Base-by-base conservation (phyloP, 1,140 invertebrate species). In the Aphis gossypii region DNA sequence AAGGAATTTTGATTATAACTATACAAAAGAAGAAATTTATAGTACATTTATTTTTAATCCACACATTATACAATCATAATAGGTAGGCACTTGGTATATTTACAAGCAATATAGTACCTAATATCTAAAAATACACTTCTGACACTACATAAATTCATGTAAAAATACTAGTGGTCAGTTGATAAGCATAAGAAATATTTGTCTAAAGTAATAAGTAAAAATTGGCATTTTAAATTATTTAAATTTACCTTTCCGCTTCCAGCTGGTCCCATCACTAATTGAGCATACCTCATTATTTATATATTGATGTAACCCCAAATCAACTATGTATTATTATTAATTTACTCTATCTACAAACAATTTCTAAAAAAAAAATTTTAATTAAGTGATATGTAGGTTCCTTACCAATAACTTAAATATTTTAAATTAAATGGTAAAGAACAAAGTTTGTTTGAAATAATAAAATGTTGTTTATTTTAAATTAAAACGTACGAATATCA, bases 251-350 rank as follows among this genome's bases (percentile, higher is more conserved):
- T 99, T 93, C 99, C 99, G 95, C 98, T 98, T 4, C 99, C 99
- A 4, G 99, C 99, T 35, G 99, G 98, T 11, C 99, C 99, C 94
- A 99, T 97, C 48, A 99, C 97, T 94, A 99, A 95, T 95, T 99
- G 99, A n/a, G 97, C 98, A 95, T 98, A 99, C 60, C 98, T 96
- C 98, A 98, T 98, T 95, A 95, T 96, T 84, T 83, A 93, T 48
- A 93, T 94, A 30, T 92, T 82, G 0, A 44, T 68, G 20, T 46
- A 56, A 35, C 9, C 41, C 11, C 23, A 2, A 76, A 76, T 48
- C 9, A 48, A 48, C 2, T 48, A 48, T 48, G 48, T 48, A 48
- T 18, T 48, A 48, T 14, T 14, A 48, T 56, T 56, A 56, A 56
- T 56, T 56, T 25, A 56, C 25, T 9, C 56, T 8, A 23, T 9